A percentile compares a stretch with the other conserved stretches of the same genome.
These are phyloP conservation scores for Pseudomyrmex dendroicus DNA, from an alignment of 1,140 invertebrate species.

Conservation along the genomic window DNA sequence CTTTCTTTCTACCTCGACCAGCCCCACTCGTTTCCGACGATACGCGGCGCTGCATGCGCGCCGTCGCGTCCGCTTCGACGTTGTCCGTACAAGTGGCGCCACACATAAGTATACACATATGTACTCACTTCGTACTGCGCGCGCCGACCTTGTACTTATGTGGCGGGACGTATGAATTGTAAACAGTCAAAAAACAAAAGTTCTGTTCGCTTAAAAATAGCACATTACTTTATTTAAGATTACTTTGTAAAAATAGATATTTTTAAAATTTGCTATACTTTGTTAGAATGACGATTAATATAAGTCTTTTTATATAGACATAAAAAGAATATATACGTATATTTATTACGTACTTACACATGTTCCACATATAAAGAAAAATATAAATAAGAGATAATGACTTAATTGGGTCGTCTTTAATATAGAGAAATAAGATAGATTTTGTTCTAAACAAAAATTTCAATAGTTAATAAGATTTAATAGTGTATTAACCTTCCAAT, in stretches of 20 bases:
- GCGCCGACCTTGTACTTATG: neutral
- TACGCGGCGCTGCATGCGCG: constrained; percentile 74
- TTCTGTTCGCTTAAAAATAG: neutral
- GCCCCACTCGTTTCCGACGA: constrained; percentile 71
- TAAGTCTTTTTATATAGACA: neutral
- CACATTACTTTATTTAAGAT: too few relatives aligned
- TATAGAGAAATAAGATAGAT: too few relatives aligned
- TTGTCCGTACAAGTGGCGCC: constrained; percentile 46
- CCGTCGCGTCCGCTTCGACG: constrained; percentile 63
- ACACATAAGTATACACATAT: constrained; percentile 3
- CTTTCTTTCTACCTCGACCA: constrained; percentile 67
- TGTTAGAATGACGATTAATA: neutral
- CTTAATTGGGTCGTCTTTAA: neutral
- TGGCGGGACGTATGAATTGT: constrained; percentile 12
- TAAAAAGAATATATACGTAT: neutral
- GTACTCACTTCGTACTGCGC: neutral
- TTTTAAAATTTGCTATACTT: neutral
- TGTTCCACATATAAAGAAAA: too few relatives aligned
- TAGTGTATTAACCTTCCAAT: too few relatives aligned
- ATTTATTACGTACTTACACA: too few relatives aligned
- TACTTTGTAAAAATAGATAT: too few relatives aligned
- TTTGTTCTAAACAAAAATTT: too few relatives aligned
- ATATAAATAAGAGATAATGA: neutral
- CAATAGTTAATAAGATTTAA: too few relatives aligned
- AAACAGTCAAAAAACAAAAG: neutral